These are phyloP conservation scores for Strigamia maritima DNA, from an alignment of 2,888 invertebrate species.

Conservation along the genomic window DNA sequence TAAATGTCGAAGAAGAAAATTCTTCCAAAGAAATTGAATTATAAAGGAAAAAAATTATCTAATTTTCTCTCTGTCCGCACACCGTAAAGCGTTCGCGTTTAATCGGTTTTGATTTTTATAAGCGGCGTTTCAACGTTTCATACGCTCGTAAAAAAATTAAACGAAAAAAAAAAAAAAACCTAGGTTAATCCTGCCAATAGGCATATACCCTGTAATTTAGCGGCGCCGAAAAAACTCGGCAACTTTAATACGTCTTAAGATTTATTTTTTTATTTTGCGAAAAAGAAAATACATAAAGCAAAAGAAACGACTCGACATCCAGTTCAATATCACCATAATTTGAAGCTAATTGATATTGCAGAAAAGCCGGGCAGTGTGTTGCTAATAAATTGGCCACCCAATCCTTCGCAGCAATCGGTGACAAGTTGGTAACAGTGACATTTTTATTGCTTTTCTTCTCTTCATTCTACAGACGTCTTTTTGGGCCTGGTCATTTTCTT, in stretches of 20 bases:
- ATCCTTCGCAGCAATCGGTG: constrained; percentile 3
- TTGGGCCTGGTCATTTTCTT: constrained; percentile 15
- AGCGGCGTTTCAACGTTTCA: no score
- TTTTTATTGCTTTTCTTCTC: constrained; percentile 18
- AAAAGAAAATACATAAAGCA: not conserved
- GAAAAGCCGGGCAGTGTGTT: constrained; percentile 4
- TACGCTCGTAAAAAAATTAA: no score
- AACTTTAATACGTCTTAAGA: no score
- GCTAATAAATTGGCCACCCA: constrained; percentile 11
- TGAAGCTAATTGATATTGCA: constrained; percentile 25
- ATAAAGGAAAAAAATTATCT: no score
- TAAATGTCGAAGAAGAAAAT: not conserved
- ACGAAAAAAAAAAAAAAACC: not conserved
- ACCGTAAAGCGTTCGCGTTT: no score
- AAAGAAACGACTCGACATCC: not conserved
- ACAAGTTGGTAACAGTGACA: not conserved
- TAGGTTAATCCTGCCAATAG: not conserved
- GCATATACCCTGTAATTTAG: not conserved
- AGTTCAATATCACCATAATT: constrained; percentile 3
- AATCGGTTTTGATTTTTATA: no score
- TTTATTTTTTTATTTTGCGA: not conserved
- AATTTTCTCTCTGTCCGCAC: no score
- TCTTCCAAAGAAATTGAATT: no score
- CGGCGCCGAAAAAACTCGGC: not conserved
- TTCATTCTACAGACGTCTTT: constrained; percentile 15